A percentile compares a stretch with the other conserved stretches of the same genome.
Conservation (phyloP, 2,888 invertebrate genomes). For the Euproctis similis region DNA sequence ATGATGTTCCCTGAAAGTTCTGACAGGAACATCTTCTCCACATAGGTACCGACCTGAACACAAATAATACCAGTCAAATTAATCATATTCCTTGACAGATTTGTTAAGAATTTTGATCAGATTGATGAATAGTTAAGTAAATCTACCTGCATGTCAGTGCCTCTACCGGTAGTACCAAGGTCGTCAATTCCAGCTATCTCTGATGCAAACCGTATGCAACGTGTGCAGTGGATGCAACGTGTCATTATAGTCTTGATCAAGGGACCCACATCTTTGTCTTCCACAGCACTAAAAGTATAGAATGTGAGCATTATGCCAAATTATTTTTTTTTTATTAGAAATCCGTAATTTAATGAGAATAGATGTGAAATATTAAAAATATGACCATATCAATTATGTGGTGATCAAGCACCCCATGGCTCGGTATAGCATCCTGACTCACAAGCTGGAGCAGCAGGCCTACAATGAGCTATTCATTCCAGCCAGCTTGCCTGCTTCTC, state of each 20-base stretch:
- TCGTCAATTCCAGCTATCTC: constrained; percentile 99
- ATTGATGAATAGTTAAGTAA: background rate
- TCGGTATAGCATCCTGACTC: too few relatives aligned
- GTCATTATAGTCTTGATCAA: constrained; percentile 99
- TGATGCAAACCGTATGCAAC: constrained; percentile 98
- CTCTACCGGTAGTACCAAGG: constrained; percentile 94
- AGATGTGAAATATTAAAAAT: too few relatives aligned
- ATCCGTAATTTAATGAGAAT: too few relatives aligned
- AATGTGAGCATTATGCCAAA: too few relatives aligned
- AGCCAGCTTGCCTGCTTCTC: too few relatives aligned
- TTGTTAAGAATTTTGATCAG: background rate
- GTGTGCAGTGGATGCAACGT: constrained; percentile 98
- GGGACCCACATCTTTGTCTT: constrained; percentile 99
- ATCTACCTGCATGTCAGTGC: constrained; percentile 93
- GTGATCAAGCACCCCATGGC: too few relatives aligned
- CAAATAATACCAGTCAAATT: too few relatives aligned
- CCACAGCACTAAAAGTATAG: constrained; percentile 91
- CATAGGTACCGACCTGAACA: constrained; percentile 92
- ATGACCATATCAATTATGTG: too few relatives aligned
- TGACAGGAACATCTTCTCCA: constrained; percentile 97
- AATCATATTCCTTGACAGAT: background rate
- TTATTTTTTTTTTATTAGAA: too few relatives aligned
- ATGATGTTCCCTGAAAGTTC: constrained; percentile 99
- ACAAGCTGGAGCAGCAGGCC: too few relatives aligned
- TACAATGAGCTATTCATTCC: too few relatives aligned